phyloP scores from a whole-genome alignment of 2,113 vertebrate species.

The Atractosteus spatula region DNA sequence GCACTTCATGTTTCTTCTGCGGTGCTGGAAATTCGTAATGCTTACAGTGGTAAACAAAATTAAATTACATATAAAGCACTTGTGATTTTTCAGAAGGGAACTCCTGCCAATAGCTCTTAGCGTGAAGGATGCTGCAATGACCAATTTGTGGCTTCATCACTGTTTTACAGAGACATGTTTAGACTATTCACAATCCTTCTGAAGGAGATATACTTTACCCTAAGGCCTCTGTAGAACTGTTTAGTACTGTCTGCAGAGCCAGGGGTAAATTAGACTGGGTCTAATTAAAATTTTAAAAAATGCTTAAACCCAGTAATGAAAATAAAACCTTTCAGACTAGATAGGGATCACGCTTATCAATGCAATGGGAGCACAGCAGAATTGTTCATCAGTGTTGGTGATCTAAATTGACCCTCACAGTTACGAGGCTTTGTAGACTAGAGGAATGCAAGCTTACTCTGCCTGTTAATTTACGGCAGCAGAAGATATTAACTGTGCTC shows the following conservation, averaged over 20 bases:
- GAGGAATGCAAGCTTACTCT: constrained; percentile 24
- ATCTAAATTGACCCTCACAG: constrained; percentile 44
- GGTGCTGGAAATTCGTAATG: not conserved
- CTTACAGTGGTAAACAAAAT: constrained; percentile 4
- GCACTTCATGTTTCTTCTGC: constrained; percentile 10
- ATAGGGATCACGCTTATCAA: constrained; percentile 31
- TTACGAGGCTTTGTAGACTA: constrained; percentile 18
- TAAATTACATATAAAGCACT: constrained; percentile 1
- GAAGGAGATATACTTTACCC: constrained; percentile 37
- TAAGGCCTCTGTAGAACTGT: constrained; percentile 43
- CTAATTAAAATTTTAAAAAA: constrained; percentile 61
- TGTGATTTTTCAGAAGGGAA: not conserved
- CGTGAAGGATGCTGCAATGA: constrained; percentile 29
- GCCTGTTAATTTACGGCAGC: constrained; percentile 28
- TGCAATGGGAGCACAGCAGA: constrained; percentile 20
- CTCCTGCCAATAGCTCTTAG: not conserved
- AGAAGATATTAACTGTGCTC: constrained; percentile 27
- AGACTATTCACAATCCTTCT: constrained; percentile 45
- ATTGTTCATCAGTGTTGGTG: constrained; percentile 18
- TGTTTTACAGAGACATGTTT: constrained; percentile 46
- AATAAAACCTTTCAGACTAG: constrained; percentile 40
- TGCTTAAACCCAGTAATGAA: constrained; percentile 47
- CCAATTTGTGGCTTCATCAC: constrained; percentile 39
- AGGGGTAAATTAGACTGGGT: constrained; percentile 52
- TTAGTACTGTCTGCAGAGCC: constrained; percentile 51